Conservation (phyloP, 2,113 vertebrate genomes). For the Heterotis niloticus region DNA sequence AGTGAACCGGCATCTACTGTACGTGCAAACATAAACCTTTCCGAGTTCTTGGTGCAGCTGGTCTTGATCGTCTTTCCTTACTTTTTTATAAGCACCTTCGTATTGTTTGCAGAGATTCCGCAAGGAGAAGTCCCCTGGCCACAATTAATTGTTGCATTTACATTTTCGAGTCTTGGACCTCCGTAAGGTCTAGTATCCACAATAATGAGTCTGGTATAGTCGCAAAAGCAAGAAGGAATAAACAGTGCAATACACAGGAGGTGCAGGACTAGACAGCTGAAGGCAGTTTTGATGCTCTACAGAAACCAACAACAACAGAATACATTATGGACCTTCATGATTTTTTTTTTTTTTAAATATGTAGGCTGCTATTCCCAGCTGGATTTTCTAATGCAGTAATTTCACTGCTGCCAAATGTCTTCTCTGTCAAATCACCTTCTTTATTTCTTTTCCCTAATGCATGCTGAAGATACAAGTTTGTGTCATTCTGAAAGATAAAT, state of each 20-base stretch:
- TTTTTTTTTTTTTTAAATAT: slow-evolving; percentile 1
- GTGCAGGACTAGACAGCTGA: background rate
- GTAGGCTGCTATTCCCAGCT: slow-evolving; percentile 8
- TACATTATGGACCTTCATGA: slow-evolving; percentile 10
- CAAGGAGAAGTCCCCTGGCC: background rate
- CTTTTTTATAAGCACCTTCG: background rate
- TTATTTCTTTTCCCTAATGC: background rate
- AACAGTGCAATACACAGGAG: slow-evolving; percentile 20
- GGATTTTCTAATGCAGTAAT: background rate
- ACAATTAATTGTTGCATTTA: slow-evolving; percentile 18
- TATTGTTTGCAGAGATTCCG: slow-evolving; percentile 2
- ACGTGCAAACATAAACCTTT: background rate
- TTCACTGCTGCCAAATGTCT: slow-evolving; percentile 12
- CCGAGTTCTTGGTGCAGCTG: background rate
- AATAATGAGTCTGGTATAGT: slow-evolving; percentile 20
- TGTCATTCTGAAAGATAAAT: background rate
- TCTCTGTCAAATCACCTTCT: background rate
- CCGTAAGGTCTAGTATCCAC: background rate
- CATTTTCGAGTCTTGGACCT: slow-evolving; percentile 6
- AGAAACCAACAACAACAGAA: slow-evolving; percentile 1
- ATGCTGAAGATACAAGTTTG: background rate
- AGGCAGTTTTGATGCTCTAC: slow-evolving; percentile 7
- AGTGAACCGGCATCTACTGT: background rate
- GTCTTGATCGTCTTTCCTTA: background rate
- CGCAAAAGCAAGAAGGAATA: background rate